phyloP scores from a whole-genome alignment of 2,888 invertebrate genomes.

The Orthosia cruda region DNA sequence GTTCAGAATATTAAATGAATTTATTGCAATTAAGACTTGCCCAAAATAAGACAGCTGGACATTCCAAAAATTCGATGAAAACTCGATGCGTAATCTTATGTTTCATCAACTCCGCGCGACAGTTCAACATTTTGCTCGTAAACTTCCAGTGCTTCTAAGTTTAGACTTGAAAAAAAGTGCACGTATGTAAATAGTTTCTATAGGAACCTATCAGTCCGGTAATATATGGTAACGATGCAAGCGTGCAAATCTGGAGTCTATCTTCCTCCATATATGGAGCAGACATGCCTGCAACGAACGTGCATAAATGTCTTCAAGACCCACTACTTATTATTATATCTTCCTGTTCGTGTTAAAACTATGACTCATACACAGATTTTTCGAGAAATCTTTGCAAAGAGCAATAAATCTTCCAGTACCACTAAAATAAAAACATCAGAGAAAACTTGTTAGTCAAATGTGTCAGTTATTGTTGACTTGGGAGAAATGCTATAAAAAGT shows the following conservation, averaged over 20 bases:
- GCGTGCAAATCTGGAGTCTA: conserved; percentile 76
- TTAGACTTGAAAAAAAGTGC: conserved; percentile 25
- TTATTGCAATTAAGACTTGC: conserved; percentile 9
- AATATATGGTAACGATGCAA: conserved; percentile 72
- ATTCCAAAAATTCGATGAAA: background rate
- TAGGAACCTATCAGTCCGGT: conserved; percentile 63
- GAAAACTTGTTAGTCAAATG: conserved; percentile 22
- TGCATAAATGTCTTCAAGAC: conserved; percentile 52
- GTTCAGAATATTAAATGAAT: conserved; percentile 19
- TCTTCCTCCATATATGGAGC: conserved; percentile 71
- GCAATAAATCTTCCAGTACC: conserved; percentile 28
- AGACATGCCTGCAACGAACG: conserved; percentile 56
- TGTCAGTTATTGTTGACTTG: conserved; percentile 4
- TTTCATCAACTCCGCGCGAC: background rate
- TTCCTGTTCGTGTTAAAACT: conserved; percentile 56
- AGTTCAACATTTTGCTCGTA: background rate
- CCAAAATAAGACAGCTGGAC: conserved; percentile 8
- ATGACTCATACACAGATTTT: conserved; percentile 52
- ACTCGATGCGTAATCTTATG: background rate
- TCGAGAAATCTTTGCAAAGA: conserved; percentile 22
- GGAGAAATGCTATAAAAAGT: conserved; percentile 26
- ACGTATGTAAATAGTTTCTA: conserved; percentile 47
- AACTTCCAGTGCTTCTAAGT: conserved; percentile 16
- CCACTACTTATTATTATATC: conserved; percentile 44
- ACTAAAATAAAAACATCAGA: conserved; percentile 23